Conservation (phyloP, 2,113 vertebrate genomes). For the Acanthochromis polyacanthus region DNA sequence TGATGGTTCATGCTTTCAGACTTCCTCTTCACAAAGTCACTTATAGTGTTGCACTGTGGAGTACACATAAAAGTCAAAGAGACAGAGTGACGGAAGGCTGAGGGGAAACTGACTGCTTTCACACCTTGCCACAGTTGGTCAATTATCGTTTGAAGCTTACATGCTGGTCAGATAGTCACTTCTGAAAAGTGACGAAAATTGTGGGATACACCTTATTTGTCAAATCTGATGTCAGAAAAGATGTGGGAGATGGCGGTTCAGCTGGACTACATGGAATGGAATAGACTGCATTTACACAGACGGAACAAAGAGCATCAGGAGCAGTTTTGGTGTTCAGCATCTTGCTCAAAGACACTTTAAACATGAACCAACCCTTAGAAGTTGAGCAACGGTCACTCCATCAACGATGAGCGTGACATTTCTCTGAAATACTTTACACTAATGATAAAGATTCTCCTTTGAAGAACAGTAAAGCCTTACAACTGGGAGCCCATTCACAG, state of each 20-base stretch:
- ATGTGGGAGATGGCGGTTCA: background rate
- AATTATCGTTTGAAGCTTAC: background rate
- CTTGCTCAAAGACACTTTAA: background rate
- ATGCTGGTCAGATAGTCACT: background rate
- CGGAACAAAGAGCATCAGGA: background rate
- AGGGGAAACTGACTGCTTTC: background rate
- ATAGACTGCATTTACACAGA: background rate
- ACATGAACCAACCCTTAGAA: background rate
- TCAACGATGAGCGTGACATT: constrained; percentile 5
- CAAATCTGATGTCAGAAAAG: background rate
- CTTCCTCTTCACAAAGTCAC: background rate
- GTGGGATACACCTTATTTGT: background rate
- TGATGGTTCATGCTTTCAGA: background rate
- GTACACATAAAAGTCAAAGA: constrained; percentile 5
- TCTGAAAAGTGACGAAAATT: constrained; percentile 3
- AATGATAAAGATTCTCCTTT: background rate
- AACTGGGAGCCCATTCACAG: no score
- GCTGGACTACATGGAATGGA: background rate
- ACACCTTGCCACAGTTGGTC: background rate
- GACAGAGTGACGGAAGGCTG: background rate
- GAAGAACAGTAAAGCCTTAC: constrained; percentile 1
- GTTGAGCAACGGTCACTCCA: background rate
- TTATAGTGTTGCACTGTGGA: background rate
- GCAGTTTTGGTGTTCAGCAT: background rate
- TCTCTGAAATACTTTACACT: constrained; percentile 9